Base-by-base conservation (phyloP, 1,140 invertebrate species). In the Bombus impatiens region DNA sequence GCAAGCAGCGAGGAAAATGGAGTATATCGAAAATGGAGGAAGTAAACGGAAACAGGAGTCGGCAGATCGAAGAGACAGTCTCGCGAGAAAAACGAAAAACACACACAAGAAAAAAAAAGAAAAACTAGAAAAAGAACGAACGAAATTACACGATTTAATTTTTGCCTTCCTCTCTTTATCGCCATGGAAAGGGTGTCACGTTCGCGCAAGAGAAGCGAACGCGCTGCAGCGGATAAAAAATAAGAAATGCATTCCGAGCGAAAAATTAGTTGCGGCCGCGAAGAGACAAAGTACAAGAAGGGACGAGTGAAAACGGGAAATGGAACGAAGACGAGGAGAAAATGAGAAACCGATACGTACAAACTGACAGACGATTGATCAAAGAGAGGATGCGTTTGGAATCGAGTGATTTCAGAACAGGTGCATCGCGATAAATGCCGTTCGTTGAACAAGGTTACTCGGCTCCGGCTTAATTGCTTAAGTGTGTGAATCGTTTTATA, bases 401-500 rank as follows among this genome's bases (percentile, higher is more conserved):
- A 79, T 84, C 82, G 82, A 62, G 67, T 3, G 42, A 78, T 79
- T 40, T 25, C 35, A 6, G 47, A 40, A 8, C 76, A 79, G 76
- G 65, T 67, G 44, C 44, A 65, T 82, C 74, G 78, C 47, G 88
- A 91, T 90, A 88, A 91, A 78, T 62, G 78, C 59, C 78, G 82
- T 57, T 82, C 78, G 75, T 91, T 90, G 70, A 81, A 85, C 75
- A 57, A 70, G 71, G 44, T 28, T 88, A 80, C 77, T 76, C 81
- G n/a, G 57, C 37, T 22, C 47, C 15, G n/a, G 40, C 68, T 70
- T 90, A 92, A 91, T 91, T 89, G 87, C 80, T 77, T 70, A 84
- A 91, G 82, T 78, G 89, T 87, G 57, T 32, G 28, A 32, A 37
- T 28, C 77, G 65, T 53, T 76, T 57, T 67, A 44, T 78, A 44